A percentile compares a stretch with the other conserved stretches of the same genome.
phyloP scores from a whole-genome alignment of 2,797 vertebrate genomes.

The Antennarius maculatus region DNA sequence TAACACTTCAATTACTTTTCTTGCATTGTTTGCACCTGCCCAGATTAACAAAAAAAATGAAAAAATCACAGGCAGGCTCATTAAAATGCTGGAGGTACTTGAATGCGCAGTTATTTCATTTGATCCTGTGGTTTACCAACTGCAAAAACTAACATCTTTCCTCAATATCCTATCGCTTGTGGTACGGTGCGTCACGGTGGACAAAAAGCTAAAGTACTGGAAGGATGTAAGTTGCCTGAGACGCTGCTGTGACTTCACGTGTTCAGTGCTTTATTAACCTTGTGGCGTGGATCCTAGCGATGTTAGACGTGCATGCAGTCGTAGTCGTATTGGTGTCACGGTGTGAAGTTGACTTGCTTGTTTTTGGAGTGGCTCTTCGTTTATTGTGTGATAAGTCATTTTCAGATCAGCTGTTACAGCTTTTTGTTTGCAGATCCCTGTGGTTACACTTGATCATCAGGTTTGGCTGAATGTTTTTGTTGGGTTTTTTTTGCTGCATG shows the following conservation, averaged over 20 bases:
- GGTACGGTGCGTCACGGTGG: conserved; percentile 86
- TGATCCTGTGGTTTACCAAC: conserved; percentile 42
- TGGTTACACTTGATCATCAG: conserved; percentile 7
- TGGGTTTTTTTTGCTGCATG: conserved; percentile 49
- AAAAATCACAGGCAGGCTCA: conserved; percentile 10
- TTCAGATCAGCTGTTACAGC: neutral
- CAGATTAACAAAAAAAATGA: conserved; percentile 1
- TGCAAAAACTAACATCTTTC: conserved; percentile 88
- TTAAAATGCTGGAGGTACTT: conserved; percentile 42
- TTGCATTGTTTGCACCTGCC: conserved; percentile 44
- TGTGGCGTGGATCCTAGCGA: conserved; percentile 45
- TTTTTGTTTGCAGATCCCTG: conserved; percentile 36
- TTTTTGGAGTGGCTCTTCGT: conserved; percentile 38
- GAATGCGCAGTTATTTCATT: conserved; percentile 44
- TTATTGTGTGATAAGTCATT: conserved; percentile 31
- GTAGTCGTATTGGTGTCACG: conserved; percentile 12
- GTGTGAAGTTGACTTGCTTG: conserved; percentile 32
- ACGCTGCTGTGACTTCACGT: conserved; percentile 71
- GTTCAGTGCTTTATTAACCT: conserved; percentile 7
- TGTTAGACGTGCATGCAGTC: conserved; percentile 63
- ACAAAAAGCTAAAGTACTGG: conserved; percentile 97
- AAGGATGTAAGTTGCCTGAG: conserved; percentile 92
- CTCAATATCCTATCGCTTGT: conserved; percentile 83
- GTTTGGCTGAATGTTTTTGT: conserved; percentile 14
- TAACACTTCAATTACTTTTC: conserved; percentile 49